Evolutionary conservation across 2,888 invertebrate species (phyloP).

Genomic region (Nephrotoma guestfalica): DNA sequence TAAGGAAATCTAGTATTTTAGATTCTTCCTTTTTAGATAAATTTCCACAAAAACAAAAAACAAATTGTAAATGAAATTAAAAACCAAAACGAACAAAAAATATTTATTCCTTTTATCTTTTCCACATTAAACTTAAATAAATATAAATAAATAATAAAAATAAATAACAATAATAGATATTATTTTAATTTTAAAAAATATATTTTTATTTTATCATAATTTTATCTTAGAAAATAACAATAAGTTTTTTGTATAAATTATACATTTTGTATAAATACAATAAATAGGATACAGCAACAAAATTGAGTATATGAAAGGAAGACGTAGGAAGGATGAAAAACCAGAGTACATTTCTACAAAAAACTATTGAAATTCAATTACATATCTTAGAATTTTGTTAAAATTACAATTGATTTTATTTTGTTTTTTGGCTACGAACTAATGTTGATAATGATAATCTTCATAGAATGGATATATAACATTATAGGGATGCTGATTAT

Average conservation of each 20-base stretch:
- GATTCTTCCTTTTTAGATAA: background rate
- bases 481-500: too few relatives aligned
- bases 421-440: too few relatives aligned
- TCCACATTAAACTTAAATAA: background rate
- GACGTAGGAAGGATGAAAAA: background rate
- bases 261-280: background rate
- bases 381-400: background rate
- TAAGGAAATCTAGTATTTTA: background rate
- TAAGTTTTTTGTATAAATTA: background rate
- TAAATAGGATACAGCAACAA: background rate
- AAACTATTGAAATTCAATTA: background rate
- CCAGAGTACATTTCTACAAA: background rate
- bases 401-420: background rate
- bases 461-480: too few relatives aligned
- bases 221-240: background rate
- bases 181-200: background rate
- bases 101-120: background rate
- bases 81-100: background rate
- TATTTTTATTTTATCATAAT: background rate
- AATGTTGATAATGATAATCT: too few relatives aligned
- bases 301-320: background rate
- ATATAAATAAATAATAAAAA: background rate
- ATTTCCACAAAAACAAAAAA: background rate
- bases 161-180: background rate
- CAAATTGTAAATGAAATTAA: background rate